These are phyloP conservation scores for Egretta garzetta DNA, from an alignment of 2,113 vertebrate species.

Conservation along the genomic window DNA sequence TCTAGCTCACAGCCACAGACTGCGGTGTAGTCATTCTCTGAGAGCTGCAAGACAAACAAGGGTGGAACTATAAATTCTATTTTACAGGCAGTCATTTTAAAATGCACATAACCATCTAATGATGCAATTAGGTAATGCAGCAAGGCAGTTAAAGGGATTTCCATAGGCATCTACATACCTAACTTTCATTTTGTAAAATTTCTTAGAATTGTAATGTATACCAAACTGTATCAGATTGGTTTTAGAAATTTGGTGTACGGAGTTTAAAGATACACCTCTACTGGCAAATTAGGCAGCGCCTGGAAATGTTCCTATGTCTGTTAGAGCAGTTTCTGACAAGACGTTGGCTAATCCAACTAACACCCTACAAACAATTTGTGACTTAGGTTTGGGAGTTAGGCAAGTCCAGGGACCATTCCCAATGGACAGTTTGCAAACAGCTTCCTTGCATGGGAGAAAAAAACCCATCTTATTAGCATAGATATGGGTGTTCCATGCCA, in stretches of 20 bases:
- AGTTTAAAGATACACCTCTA: background rate
- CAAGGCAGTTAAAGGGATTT: background rate
- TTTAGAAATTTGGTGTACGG: background rate
- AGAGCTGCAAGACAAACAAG: background rate
- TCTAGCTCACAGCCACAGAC: background rate
- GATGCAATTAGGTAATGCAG: background rate
- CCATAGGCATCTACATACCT: background rate
- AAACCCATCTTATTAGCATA: background rate
- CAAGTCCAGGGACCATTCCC: background rate
- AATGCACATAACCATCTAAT: background rate
- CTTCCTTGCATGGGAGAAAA: background rate
- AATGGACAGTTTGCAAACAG: background rate
- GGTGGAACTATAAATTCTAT: background rate
- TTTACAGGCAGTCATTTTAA: background rate
- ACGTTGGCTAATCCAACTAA: background rate
- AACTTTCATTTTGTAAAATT: background rate
- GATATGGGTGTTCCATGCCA: background rate
- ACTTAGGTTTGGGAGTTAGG: background rate
- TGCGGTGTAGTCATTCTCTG: background rate
- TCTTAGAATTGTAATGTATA: background rate
- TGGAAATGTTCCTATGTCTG: background rate
- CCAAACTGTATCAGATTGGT: background rate
- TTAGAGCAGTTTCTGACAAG: background rate
- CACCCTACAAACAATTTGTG: background rate
- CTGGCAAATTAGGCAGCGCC: background rate